A percentile compares a stretch with the other conserved stretches of the same genome.
Conservation (phyloP, 2,888 invertebrate genomes). For the Callinectes sapidus region DNA sequence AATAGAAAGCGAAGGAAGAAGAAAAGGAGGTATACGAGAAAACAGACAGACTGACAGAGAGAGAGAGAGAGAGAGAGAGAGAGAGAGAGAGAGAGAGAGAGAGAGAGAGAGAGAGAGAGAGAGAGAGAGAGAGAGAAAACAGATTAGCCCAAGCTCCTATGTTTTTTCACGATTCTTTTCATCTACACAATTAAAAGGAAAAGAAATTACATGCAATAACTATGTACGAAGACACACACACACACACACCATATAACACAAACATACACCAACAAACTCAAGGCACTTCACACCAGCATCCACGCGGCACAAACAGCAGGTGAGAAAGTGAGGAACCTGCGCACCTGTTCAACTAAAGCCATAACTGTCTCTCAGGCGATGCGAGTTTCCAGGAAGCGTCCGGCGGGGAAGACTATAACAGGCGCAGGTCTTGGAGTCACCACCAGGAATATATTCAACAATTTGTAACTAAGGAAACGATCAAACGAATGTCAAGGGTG, state of each 20-base stretch:
- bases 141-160: neutral
- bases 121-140: neutral
- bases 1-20: too few relatives aligned
- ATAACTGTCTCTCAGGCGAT: too few relatives aligned
- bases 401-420: neutral
- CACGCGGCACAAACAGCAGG: neutral
- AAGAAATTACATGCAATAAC: too few relatives aligned
- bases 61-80: too few relatives aligned
- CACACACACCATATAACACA: neutral
- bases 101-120: neutral
- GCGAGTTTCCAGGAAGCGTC: neutral
- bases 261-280: neutral
- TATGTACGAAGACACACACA: neutral
- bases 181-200: too few relatives aligned
- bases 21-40: too few relatives aligned
- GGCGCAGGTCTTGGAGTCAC: neutral
- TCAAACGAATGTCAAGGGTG: neutral
- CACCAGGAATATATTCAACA: neutral
- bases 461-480: neutral
- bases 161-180: neutral
- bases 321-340: neutral
- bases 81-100: too few relatives aligned
- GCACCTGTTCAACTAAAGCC: too few relatives aligned
- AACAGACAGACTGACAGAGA: too few relatives aligned
- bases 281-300: neutral